Evolutionary conservation across 2,797 vertebrate genomes (phyloP), one percentile per base, ranked within the genome.

Genomic region (Danio choprae): DNA sequence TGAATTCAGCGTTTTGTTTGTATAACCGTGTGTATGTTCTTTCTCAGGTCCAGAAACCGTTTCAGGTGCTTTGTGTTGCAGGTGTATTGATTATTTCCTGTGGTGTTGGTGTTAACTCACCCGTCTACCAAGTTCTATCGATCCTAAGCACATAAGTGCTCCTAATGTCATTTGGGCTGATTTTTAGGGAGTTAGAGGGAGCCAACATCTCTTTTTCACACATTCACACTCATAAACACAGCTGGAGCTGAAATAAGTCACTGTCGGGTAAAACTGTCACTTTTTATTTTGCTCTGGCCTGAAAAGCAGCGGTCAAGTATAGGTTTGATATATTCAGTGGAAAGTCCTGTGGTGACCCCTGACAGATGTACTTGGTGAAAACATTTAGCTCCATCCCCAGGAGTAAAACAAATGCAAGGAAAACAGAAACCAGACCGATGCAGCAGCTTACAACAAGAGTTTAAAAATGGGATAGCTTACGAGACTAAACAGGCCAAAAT

Each of bases 51-150:
- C 11, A 48, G 12, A 46, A n/a, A 36, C 74, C 11, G 8, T 12
- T 63, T 50, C 41, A 77, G 67, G 73, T 73, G 41, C 59, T 71
- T 29, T 75, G 64, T 65, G 53, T 75, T 53, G 38, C 10, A 36
- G 43, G 53, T 62, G 5, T 87, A 91, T 92, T 87, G 92, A 93
- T 90, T 88, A 87, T 85, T 88, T 82, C 87, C 88, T 86, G 16
- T 46, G 43, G 48, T 80, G 60, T 59, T 48, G 38, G 56, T 74
- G 65, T 80, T 77, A 64, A 60, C 72, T 80, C 62, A 46, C 53
- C 8, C 18, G 51, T 65, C 62, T 72, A 64, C 7, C 1, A 41
- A 82, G 84, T 79, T 71, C 62, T 75, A 80, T 88, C 60, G 38
- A 77, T 62, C 64, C 8, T 1, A 65, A 36, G 75, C 74, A 55